Conservation (phyloP, 2,113 vertebrate genomes). For the Fregetta grallaria region DNA sequence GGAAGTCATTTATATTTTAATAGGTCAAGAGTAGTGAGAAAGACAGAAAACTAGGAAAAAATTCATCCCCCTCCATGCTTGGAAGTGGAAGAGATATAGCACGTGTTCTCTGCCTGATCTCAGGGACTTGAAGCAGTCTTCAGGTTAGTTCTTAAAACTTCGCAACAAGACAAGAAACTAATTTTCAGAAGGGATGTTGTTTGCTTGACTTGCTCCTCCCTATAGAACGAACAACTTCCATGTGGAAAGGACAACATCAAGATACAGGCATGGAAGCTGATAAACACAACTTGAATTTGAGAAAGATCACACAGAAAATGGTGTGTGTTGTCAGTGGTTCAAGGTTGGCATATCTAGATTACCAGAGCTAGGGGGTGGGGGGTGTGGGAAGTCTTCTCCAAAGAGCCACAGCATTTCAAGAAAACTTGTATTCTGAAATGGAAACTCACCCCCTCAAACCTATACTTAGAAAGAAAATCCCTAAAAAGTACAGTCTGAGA, state of each 20-base stretch:
- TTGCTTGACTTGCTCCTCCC: neutral
- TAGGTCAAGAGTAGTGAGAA: neutral
- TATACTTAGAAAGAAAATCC: constrained; percentile 27
- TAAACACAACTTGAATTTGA: neutral
- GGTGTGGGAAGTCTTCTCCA: neutral
- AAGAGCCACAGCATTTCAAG: neutral
- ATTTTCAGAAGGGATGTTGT: neutral
- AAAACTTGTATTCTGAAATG: constrained; percentile 10
- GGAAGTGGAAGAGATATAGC: neutral
- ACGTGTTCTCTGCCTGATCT: neutral
- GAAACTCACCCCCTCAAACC: constrained; percentile 21
- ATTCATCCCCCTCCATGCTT: neutral
- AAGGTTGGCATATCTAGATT: neutral
- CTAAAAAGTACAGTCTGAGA: neutral
- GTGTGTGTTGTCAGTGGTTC: neutral
- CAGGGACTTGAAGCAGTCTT: neutral
- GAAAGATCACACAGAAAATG: neutral
- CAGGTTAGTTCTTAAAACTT: neutral
- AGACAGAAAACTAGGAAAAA: neutral
- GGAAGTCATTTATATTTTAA: constrained; percentile 54
- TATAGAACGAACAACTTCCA: neutral
- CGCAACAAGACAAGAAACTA: neutral
- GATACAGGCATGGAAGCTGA: neutral
- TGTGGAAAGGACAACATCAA: neutral
- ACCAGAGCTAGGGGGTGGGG: neutral